Conservation (phyloP, 2,113 vertebrate genomes). For the Psilopsiagon aymara region DNA sequence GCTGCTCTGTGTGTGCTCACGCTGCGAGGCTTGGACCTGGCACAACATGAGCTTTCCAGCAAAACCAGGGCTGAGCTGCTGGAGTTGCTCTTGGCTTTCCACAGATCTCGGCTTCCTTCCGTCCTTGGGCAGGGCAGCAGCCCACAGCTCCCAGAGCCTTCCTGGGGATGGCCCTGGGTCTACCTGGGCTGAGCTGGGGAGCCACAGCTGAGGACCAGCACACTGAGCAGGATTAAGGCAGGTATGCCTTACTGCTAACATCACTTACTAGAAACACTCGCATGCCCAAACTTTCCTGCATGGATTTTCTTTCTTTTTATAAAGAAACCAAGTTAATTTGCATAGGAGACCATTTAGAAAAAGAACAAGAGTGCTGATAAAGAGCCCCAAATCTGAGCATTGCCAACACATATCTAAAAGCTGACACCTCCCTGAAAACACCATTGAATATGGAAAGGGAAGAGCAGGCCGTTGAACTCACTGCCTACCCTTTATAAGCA, state of each 20-base stretch:
- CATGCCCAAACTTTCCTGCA: background rate
- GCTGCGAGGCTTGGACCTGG: background rate
- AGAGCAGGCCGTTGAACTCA: background rate
- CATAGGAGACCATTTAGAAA: background rate
- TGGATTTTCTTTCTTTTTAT: background rate
- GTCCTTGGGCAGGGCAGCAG: background rate
- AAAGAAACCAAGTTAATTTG: background rate
- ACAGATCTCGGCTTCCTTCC: background rate
- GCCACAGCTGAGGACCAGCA: accelerated
- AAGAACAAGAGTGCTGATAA: background rate
- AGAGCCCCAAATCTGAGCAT: background rate
- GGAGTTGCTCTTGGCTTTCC: background rate
- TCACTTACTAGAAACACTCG: background rate
- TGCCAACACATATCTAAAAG: background rate
- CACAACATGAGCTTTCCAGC: background rate
- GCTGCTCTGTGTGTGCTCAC: accelerated
- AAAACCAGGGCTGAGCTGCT: background rate
- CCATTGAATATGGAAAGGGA: background rate
- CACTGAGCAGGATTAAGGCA: accelerated
- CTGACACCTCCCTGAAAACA: background rate
- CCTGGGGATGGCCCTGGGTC: background rate
- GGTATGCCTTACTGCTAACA: accelerated
- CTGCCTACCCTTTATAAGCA: background rate
- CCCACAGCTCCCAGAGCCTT: background rate
- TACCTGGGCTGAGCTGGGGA: background rate